phyloP scores from a whole-genome alignment of 2,113 vertebrate species.

The Forbesichthys agassizii region DNA sequence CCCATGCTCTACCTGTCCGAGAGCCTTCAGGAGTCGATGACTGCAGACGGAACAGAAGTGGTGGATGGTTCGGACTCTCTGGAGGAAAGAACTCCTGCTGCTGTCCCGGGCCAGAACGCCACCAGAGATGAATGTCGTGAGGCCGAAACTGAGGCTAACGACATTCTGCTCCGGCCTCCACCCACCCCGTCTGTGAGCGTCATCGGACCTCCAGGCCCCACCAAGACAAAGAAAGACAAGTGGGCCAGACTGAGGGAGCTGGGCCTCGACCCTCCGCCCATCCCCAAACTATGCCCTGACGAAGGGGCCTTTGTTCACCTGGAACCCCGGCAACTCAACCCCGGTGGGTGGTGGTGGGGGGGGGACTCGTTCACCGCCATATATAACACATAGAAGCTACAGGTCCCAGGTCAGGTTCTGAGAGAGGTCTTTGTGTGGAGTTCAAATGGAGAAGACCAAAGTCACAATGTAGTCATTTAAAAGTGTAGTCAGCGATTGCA shows the following conservation, averaged over 20 bases:
- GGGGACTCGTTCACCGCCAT: not conserved
- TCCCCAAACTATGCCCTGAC: conserved; percentile 82
- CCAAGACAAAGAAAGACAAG: conserved; percentile 79
- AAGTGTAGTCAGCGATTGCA: no score
- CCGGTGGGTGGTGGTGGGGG: conserved; percentile 70
- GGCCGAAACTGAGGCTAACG: not conserved
- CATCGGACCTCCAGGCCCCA: not conserved
- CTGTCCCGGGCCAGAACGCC: not conserved
- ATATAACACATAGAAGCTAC: no score
- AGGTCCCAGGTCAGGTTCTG: no score
- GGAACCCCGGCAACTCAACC: conserved; percentile 81
- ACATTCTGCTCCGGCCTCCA: conserved; percentile 15
- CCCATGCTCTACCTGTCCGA: conserved; percentile 67
- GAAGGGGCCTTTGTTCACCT: conserved; percentile 86
- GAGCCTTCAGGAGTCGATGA: conserved; percentile 47
- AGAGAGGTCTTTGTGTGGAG: no score
- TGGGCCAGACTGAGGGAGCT: conserved; percentile 84
- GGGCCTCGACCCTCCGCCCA: conserved; percentile 85
- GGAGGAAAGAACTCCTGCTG: conserved; percentile 3
- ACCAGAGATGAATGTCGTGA: not conserved
- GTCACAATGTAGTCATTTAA: no score
- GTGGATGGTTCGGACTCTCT: not conserved
- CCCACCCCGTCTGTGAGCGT: not conserved
- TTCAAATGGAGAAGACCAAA: no score
- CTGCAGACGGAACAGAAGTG: conserved; percentile 5